Evolutionary conservation across 2,797 vertebrate species (phyloP).

Genomic region (Tamandua tetradactyla): DNA sequence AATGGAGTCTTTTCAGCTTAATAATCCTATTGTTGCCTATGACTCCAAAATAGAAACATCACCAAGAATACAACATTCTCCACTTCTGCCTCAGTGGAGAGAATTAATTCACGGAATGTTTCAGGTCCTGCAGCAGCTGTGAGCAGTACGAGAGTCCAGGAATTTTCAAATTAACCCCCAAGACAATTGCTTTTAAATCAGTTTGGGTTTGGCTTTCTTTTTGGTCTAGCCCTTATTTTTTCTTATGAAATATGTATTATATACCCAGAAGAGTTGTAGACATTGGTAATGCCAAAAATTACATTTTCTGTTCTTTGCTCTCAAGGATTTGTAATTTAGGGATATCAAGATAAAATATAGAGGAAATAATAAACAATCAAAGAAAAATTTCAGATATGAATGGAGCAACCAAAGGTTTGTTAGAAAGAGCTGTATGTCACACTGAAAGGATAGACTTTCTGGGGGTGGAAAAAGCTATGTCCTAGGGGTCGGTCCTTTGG

Average conservation of each 20-base stretch:
- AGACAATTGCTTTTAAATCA: not conserved
- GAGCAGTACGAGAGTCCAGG: not conserved
- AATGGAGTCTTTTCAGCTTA: not conserved
- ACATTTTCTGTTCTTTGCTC: not conserved
- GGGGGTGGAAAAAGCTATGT: not conserved
- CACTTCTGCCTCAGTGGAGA: not conserved
- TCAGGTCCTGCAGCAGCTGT: not conserved
- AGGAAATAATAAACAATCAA: not conserved
- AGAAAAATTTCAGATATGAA: not conserved
- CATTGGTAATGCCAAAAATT: not conserved
- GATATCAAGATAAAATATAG: not conserved
- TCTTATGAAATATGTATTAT: not conserved
- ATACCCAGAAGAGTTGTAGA: not conserved
- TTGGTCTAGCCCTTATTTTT: not conserved
- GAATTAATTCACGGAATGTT: not conserved
- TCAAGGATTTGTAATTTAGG: not conserved
- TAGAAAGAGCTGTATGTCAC: not conserved
- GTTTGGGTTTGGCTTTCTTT: not conserved
- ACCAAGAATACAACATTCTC: not conserved
- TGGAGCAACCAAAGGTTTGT: not conserved
- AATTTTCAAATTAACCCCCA: not conserved
- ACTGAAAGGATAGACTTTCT: not conserved
- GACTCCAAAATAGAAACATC: not conserved
- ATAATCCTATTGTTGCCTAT: not conserved
- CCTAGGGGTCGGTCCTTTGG: not conserved